phyloP scores from a whole-genome alignment of 2,797 vertebrate species.

The Diglossa cyanea region DNA sequence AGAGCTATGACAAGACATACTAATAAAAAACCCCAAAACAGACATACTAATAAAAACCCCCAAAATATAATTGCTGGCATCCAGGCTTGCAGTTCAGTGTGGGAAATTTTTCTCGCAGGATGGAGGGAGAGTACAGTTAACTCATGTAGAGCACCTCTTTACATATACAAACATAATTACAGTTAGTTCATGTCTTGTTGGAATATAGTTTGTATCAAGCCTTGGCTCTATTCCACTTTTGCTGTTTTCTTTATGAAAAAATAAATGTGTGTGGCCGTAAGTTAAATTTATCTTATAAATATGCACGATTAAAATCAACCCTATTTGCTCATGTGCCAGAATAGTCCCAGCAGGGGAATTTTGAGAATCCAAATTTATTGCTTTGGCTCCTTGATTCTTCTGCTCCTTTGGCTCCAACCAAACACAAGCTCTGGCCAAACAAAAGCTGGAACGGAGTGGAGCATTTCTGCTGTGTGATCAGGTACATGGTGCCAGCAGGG shows the following conservation, averaged over 20 bases:
- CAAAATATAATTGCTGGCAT: slow-evolving; percentile 18
- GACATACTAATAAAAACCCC: background rate
- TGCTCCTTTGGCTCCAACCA: accelerated
- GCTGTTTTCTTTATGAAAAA: slow-evolving; percentile 26
- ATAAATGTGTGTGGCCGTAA: background rate
- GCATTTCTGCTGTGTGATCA: background rate
- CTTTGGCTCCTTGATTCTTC: background rate
- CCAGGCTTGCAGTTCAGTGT: background rate
- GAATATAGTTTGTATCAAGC: background rate
- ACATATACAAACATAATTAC: background rate
- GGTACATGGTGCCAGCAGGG: background rate
- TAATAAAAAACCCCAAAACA: background rate
- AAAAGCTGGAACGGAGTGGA: background rate
- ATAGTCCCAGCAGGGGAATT: background rate
- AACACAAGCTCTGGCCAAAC: background rate
- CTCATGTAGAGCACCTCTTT: background rate
- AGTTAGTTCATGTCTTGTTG: background rate
- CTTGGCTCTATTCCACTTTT: slow-evolving; percentile 1
- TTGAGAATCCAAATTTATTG: background rate
- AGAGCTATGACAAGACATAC: background rate
- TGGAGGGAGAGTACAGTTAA: background rate
- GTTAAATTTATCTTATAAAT: slow-evolving; percentile 22
- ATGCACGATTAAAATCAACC: background rate
- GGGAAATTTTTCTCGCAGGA: slow-evolving; percentile 3
- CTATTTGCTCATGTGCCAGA: background rate